phyloP scores from a whole-genome alignment of 2,888 invertebrate species.

The Neelides folsomi region DNA sequence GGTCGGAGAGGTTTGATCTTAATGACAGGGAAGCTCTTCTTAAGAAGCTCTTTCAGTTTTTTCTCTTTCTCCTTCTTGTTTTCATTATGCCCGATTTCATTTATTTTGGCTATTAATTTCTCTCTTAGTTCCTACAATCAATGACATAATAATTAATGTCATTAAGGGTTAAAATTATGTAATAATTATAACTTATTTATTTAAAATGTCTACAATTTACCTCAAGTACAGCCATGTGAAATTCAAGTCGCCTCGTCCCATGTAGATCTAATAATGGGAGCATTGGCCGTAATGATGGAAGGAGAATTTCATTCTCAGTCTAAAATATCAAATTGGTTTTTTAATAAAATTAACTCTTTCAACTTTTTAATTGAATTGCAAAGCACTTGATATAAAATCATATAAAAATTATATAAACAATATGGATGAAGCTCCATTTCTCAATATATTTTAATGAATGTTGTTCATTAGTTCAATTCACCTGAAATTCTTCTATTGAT shows the following conservation, averaged over 20 bases:
- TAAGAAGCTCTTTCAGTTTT: constrained; percentile 73
- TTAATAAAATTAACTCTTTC: too few relatives aligned
- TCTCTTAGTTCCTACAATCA: constrained; percentile 48
- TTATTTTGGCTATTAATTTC: constrained; percentile 62
- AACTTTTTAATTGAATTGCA: too few relatives aligned
- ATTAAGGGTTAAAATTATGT: too few relatives aligned
- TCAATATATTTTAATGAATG: not conserved
- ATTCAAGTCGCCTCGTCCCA: constrained; percentile 80
- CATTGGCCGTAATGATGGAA: constrained; percentile 88
- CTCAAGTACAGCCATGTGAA: constrained; percentile 85
- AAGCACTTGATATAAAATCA: too few relatives aligned
- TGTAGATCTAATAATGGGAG: constrained; percentile 87
- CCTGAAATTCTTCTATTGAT: constrained; percentile 97
- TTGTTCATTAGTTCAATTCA: constrained; percentile 34
- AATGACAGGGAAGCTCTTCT: constrained; percentile 87
- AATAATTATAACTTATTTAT: not conserved
- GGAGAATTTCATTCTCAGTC: constrained; percentile 76
- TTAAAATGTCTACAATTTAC: constrained; percentile 46
- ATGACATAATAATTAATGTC: constrained; percentile 11
- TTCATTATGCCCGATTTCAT: constrained; percentile 58
- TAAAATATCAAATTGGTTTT: constrained; percentile 37
- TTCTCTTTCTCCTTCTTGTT: constrained; percentile 60
- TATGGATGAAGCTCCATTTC: not conserved
- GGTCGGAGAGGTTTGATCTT: constrained; percentile 79
- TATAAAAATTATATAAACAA: not conserved